Evolutionary conservation across 2,888 invertebrate species (phyloP).

Genomic region (Zygothrica quintamaculata): DNA sequence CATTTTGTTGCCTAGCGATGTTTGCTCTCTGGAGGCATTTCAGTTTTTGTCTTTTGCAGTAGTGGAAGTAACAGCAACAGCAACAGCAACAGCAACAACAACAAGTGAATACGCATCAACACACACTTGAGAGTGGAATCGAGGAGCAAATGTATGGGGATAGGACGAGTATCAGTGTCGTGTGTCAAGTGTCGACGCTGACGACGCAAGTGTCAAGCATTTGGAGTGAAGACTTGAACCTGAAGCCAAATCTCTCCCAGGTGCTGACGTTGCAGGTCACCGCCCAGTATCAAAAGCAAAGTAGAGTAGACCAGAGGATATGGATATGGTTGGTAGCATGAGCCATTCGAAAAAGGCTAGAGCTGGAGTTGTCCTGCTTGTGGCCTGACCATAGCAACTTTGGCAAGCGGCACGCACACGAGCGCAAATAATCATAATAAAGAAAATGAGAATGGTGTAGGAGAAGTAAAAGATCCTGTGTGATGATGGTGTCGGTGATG

Average conservation of each 20-base stretch:
- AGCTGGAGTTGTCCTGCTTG: neutral
- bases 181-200: constrained; percentile 73
- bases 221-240: constrained; percentile 56
- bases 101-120: constrained; percentile 50
- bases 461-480: neutral
- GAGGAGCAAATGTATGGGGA: constrained; percentile 6
- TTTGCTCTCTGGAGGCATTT: constrained; percentile 13
- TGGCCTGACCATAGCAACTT: constrained; percentile 68
- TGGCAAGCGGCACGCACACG: constrained; percentile 66
- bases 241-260: constrained; percentile 39
- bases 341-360: neutral
- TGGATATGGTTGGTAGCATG: neutral
- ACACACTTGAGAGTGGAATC: constrained; percentile 49
- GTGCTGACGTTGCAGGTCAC: constrained; percentile 67
- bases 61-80: neutral
- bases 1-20: constrained; percentile 10
- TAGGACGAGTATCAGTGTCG: constrained; percentile 37
- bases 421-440: constrained; percentile 79
- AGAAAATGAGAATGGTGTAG: constrained; percentile 35
- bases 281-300: constrained; percentile 44
- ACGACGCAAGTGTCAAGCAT: constrained; percentile 72
- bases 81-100: constrained; percentile 17
- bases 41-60: neutral
- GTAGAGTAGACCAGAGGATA: neutral
- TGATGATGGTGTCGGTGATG: no score